phyloP scores from a whole-genome alignment of 2,888 invertebrate species.

The Silvanus unidentatus region DNA sequence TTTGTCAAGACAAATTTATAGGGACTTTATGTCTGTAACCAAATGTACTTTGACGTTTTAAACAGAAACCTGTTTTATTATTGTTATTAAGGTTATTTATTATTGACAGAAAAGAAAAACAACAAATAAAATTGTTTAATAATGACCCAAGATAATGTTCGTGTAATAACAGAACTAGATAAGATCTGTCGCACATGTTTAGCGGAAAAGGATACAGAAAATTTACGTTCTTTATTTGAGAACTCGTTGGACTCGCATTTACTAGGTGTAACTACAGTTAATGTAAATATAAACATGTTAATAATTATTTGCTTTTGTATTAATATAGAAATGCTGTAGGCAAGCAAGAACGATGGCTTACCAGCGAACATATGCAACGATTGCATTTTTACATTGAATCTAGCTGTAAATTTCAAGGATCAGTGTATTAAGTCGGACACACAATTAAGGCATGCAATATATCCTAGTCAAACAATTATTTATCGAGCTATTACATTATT shows the following conservation, averaged over 20 bases:
- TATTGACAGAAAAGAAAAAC: too few relatives aligned
- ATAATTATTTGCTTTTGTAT: constrained; percentile 1
- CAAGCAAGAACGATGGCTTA: constrained; percentile 26
- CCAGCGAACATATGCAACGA: constrained; percentile 36
- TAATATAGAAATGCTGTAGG: not conserved
- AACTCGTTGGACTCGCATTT: constrained; percentile 29
- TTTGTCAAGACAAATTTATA: too few relatives aligned
- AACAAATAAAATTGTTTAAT: not conserved
- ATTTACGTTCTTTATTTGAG: constrained; percentile 33
- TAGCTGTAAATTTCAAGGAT: constrained; percentile 36
- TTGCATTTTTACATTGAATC: constrained; percentile 32
- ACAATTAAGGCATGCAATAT: constrained; percentile 25
- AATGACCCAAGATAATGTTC: constrained; percentile 8
- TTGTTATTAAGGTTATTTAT: too few relatives aligned
- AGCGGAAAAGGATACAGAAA: constrained; percentile 29
- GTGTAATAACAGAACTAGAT: constrained; percentile 28
- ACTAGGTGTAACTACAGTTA: constrained; percentile 26
- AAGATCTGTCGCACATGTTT: constrained; percentile 40
- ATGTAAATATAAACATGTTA: constrained; percentile 21
- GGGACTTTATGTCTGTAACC: too few relatives aligned
- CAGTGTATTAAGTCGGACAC: constrained; percentile 34
- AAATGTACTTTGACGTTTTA: too few relatives aligned
- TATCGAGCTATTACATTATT: constrained; percentile 17
- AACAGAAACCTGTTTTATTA: too few relatives aligned
- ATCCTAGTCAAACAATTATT: constrained; percentile 15